These are phyloP conservation scores for Pardosa pseudoannulata DNA, from an alignment of 2,888 invertebrate genomes.

Conservation along the genomic window DNA sequence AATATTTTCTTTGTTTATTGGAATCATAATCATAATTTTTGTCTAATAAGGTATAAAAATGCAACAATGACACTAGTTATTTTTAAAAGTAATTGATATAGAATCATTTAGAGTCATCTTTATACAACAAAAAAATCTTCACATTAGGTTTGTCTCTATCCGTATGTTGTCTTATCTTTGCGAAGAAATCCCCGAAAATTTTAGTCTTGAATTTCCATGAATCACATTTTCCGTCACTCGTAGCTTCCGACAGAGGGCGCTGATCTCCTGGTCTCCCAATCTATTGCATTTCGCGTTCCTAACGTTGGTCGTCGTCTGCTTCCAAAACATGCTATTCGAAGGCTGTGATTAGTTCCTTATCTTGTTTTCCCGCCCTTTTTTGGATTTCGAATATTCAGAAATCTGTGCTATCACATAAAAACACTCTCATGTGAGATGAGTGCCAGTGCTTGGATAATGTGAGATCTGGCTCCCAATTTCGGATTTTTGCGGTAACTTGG, in stretches of 20 bases:
- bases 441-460: not conserved
- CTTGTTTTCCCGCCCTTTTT: conserved; percentile 18
- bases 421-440: not conserved
- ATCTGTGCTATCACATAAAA: not conserved
- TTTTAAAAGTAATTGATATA: too few species aligned
- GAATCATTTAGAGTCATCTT: too few species aligned
- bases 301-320: conserved; percentile 36
- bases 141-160: too few species aligned
- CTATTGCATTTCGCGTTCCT: conserved; percentile 33
- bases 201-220: too few species aligned
- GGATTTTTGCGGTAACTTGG: not conserved
- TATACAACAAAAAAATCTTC: too few species aligned
- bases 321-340: conserved; percentile 51
- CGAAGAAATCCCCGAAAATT: too few species aligned
- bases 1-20: too few species aligned
- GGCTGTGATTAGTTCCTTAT: not conserved
- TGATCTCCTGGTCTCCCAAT: conserved; percentile 5
- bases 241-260: conserved; percentile 39
- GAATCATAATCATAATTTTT: too few species aligned
- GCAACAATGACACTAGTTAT: too few species aligned
- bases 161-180: too few species aligned
- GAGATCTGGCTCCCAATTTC: not conserved
- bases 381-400: not conserved
- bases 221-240: not conserved
- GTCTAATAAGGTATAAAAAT: too few species aligned